Percentiles rank a stretch among this genome's conserved stretches.
These are phyloP conservation scores for Chamaetylas fuelleborni DNA, from an alignment of 2,113 vertebrate species.

Conservation along the genomic window DNA sequence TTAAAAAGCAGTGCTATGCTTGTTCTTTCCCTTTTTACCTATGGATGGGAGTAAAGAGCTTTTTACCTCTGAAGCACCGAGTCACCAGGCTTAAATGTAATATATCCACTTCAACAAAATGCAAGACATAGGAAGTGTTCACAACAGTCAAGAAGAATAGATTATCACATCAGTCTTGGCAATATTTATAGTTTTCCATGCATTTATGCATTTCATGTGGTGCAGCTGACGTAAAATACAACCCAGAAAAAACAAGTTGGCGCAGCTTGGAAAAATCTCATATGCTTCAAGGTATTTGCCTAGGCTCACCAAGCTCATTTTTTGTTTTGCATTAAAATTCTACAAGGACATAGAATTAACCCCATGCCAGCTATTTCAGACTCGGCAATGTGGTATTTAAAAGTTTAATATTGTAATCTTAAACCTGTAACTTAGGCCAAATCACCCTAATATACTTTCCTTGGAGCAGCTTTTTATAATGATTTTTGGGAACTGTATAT, in stretches of 20 bases:
- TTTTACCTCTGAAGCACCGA: not conserved
- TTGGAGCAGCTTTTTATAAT: not conserved
- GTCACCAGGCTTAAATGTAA: not conserved
- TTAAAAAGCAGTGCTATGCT: not conserved
- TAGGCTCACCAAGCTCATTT: conserved; percentile 15
- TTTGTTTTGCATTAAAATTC: conserved; percentile 41
- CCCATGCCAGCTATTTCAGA: not conserved
- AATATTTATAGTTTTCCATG: conserved; percentile 31
- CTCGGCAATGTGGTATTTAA: not conserved
- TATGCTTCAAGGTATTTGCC: conserved; percentile 34
- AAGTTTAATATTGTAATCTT: conserved; percentile 16
- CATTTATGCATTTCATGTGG: conserved; percentile 5
- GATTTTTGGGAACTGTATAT: not conserved
- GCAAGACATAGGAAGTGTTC: not conserved
- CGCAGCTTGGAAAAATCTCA: conserved; percentile 3
- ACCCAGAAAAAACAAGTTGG: conserved; percentile 10
- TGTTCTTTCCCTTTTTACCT: not conserved
- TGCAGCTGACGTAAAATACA: not conserved
- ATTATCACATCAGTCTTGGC: conserved; percentile 35
- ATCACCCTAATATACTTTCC: not conserved
- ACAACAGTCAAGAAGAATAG: not conserved
- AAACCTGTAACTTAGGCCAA: not conserved
- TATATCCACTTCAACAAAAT: not conserved
- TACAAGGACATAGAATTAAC: not conserved
- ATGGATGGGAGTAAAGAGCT: conserved; percentile 9